Percentiles rank a stretch among this genome's conserved stretches.
These are phyloP conservation scores for Pomacea canaliculata DNA, from an alignment of 2,888 invertebrate genomes.

Conservation along the genomic window DNA sequence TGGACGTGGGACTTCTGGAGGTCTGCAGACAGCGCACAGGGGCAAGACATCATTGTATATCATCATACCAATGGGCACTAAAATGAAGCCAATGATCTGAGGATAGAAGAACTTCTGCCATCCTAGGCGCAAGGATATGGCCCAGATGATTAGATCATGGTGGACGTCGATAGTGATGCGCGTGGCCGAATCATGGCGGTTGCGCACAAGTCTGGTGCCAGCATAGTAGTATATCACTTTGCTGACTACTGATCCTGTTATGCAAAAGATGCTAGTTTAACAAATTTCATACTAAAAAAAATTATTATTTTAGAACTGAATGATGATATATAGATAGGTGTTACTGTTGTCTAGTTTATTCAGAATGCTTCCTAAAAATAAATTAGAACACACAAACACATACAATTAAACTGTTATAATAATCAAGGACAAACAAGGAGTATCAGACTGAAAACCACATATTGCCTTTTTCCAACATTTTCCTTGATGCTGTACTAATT, in stretches of 20 bases:
- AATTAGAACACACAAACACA: too few relatives aligned
- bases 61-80: conserved; percentile 31
- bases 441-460: too few relatives aligned
- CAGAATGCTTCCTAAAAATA: too few relatives aligned
- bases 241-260: conserved; percentile 23
- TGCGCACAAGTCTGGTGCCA: conserved; percentile 22
- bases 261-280: too few relatives aligned
- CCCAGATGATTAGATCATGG: conserved; percentile 76
- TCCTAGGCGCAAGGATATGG: conserved; percentile 79
- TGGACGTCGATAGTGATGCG: conserved; percentile 25
- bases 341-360: too few relatives aligned
- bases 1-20: conserved; percentile 6
- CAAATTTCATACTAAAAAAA: too few relatives aligned
- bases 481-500: too few relatives aligned
- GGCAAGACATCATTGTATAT: conserved; percentile 28
- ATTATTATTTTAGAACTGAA: too few relatives aligned
- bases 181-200: conserved; percentile 16
- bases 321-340: too few relatives aligned
- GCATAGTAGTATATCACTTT: conserved; percentile 71
- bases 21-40: conserved; percentile 5
- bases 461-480: too few relatives aligned
- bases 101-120: conserved; percentile 83
- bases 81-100: conserved; percentile 79
- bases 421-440: too few relatives aligned
- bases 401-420: too few relatives aligned